Evolutionary conservation across 2,888 invertebrate genomes (phyloP), one percentile per base, ranked within the genome.

Genomic region (Eupithecia pulchellata): DNA sequence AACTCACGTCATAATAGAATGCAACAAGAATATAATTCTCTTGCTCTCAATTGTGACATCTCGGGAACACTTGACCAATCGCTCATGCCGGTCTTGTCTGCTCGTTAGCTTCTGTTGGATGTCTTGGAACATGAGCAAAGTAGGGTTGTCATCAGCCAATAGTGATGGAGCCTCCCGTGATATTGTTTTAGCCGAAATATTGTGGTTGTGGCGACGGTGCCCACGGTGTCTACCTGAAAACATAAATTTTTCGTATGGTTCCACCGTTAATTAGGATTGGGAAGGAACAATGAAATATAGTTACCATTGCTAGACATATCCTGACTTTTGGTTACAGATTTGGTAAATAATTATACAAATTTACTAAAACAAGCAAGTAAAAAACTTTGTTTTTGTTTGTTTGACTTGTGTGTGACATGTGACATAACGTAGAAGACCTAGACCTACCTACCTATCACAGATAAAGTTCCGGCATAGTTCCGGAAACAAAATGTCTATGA

Each of bases 1-100:
- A 30, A 84, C 91, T 89, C 82, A 96, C 96, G 93, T 91, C 60
- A 92, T 84, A 71, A 96, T 94, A 39, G 97, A 96, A 86, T 98
- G 98, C 27, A 99, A 89, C 14, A 97, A 89, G 86, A 98, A 98
- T 78, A 98, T 99, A 6, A 97, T 96, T 72, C 98, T 93, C 86
- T 99, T 99, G 89, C 98, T 98, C 84, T 98, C 76, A 29, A 78
- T 75, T 11, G 75, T 77, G 66, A 81, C 61, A 27, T 78, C 78
- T 47, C 78, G 66, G 29, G 76, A 77, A 30, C 75, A 71, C 72
- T 79, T 78, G 1, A 75, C 73, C 29, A 78, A 63, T 25, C 71
- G 72, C 67, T 78, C 78, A 20, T 76, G 73, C 32, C 74, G 52
- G 55, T 78, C 76, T 32, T 78, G 76, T 11, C 75, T 67, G n/a